Percentiles rank a stretch among this genome's conserved stretches.
Evolutionary conservation across 2,888 invertebrate species (phyloP).

Genomic region (Scelioninae gen. 1): DNA sequence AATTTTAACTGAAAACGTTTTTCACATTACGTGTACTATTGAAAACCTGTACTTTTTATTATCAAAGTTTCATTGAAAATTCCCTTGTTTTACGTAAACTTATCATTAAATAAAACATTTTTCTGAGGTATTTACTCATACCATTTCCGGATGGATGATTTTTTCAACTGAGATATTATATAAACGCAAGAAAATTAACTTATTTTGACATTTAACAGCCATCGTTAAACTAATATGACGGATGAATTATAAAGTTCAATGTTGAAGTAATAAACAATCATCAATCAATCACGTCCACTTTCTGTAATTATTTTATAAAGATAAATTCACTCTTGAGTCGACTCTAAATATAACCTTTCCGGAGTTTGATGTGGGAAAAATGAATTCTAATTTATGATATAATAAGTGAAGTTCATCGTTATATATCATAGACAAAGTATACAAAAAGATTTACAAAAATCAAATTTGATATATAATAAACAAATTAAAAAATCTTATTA

Average conservation of each 20-base stretch:
- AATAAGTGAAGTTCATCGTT: too few relatives aligned
- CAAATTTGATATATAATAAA: too few relatives aligned
- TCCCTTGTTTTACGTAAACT: slow-evolving; percentile 2
- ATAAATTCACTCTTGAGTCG: slow-evolving; percentile 3
- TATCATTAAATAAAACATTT: slow-evolving; percentile 12
- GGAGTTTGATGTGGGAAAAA: slow-evolving; percentile 4
- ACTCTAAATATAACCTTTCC: slow-evolving; percentile 27
- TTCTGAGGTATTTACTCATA: neutral
- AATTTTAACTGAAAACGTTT: neutral
- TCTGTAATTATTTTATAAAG: slow-evolving; percentile 31
- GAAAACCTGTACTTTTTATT: neutral
- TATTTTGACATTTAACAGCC: slow-evolving; percentile 40
- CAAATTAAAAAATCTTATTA: too few relatives aligned
- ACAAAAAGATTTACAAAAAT: too few relatives aligned
- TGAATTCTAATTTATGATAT: too few relatives aligned
- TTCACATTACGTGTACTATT: neutral
- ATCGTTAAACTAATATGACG: slow-evolving; percentile 40
- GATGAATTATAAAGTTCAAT: slow-evolving; percentile 61
- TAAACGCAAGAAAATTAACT: slow-evolving; percentile 39
- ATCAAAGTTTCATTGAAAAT: neutral
- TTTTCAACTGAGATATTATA: slow-evolving; percentile 7
- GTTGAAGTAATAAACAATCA: slow-evolving; percentile 57
- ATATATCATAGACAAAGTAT: too few relatives aligned
- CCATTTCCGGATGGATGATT: slow-evolving; percentile 41
- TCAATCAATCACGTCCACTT: slow-evolving; percentile 47